Base-by-base conservation (phyloP, 2,797 vertebrate genomes). In the Hipposideros larvatus region DNA sequence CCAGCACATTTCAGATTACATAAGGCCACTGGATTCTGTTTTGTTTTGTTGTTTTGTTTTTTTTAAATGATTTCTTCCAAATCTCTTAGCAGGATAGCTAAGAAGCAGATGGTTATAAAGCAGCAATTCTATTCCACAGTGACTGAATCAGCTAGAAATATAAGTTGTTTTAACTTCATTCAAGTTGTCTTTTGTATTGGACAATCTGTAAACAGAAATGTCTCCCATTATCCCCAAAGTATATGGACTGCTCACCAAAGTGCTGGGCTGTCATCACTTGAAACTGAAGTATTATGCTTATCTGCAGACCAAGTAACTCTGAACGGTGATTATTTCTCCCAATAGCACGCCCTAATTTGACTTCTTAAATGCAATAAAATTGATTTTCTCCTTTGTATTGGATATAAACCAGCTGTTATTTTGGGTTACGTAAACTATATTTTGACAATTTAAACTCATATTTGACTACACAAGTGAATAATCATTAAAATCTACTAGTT, bases 21-120 rank as follows among this genome's bases (percentile, higher is more conserved):
- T 57, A 87, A 96, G 89, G 55, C 28, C 46, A 74, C 59, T 55
- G 31, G 70, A 94, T 92, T 82, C 48, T 89, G n/a, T 34, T 94
- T 94, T 19, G 48, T 51, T 51, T 51, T 51, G 13, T 43, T 43
- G 43, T 43, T 55, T 34, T 31, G 8, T 51, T 5, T 22, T n/a
- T 65, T 83, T 94, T 93, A 53, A 94, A 94, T 85, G 68, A 96
- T 48, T 80, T 84, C 46, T 82, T 87, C 66, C 79, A 91, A 51
- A 65, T 85, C 46, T 95, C 86, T 66, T 93, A 97, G 94, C 53
- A 74, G 85, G 41, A 65, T 51, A 87, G 89, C 73, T 73, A 68
- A 93, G 74, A 77, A 95, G 74, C 92, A 94, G 55, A 96, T 94
- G 82, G 80, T 91, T 93, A 84, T 87, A 95, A 93, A 86, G 11